Conservation (phyloP, 1,140 invertebrate species). For the Aphelinus atriplicis region DNA sequence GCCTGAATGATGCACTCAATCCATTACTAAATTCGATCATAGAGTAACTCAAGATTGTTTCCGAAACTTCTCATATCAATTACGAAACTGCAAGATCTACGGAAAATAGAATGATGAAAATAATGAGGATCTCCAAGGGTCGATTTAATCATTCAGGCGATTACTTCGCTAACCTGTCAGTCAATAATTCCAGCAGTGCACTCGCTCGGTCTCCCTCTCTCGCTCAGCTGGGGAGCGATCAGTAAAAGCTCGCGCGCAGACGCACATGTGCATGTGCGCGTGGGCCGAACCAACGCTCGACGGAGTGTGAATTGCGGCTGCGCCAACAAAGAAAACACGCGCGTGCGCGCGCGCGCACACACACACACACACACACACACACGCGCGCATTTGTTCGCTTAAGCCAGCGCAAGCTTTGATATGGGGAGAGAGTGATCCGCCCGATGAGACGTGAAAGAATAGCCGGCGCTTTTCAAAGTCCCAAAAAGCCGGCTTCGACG, state of each 20-base stretch:
- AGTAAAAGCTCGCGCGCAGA: slow-evolving; percentile 36
- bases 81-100: no score
- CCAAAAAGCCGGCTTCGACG: slow-evolving; percentile 13
- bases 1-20: no score
- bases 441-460: slow-evolving; percentile 18
- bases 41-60: no score
- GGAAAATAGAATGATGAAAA: no score
- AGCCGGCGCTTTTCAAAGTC: not conserved
- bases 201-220: not conserved
- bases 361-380: slow-evolving; percentile 2
- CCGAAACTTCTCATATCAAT: no score
- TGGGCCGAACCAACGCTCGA: no score
- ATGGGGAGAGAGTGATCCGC: slow-evolving; percentile 44
- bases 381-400: no score
- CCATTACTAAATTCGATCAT: no score
- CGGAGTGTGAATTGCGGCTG: no score
- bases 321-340: not conserved
- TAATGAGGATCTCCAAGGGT: not conserved
- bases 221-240: slow-evolving; percentile 24
- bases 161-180: slow-evolving; percentile 13
- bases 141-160: slow-evolving; percentile 7
- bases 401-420: slow-evolving; percentile 12
- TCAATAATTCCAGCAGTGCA: slow-evolving; percentile 23
- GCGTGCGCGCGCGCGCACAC: slow-evolving; percentile 32
- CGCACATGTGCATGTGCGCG: slow-evolving; percentile 4